These are phyloP conservation scores for Daktulosphaira vitifoliae DNA, from an alignment of 1,140 invertebrate species.

Conservation along the genomic window DNA sequence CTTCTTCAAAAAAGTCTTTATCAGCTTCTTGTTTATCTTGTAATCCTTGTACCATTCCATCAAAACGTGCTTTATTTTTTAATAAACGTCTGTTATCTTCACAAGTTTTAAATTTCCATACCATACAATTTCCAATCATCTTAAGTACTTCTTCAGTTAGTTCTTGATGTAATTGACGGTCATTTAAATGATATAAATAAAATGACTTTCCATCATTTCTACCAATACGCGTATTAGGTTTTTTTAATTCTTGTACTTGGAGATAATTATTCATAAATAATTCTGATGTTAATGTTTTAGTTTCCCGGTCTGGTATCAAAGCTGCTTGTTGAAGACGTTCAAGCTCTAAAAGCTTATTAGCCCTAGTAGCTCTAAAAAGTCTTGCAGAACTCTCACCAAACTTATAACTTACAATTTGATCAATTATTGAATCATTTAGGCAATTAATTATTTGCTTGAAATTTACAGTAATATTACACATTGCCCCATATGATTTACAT, in stretches of 20 bases:
- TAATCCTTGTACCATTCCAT: slow-evolving; percentile 26
- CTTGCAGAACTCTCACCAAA: slow-evolving; percentile 26
- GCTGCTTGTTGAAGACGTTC: slow-evolving; percentile 24
- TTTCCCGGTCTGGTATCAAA: slow-evolving; percentile 26
- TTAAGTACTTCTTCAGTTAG: slow-evolving; percentile 24
- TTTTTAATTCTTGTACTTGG: slow-evolving; percentile 22
- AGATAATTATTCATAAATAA: slow-evolving; percentile 28
- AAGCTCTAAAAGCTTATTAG: slow-evolving; percentile 20
- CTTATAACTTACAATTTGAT: slow-evolving; percentile 24
- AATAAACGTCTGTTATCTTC: slow-evolving; percentile 23
- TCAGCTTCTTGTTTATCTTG: slow-evolving; percentile 26
- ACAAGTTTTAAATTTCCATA: slow-evolving; percentile 29
- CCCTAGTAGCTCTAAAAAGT: slow-evolving; percentile 15
- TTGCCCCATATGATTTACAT: slow-evolving; percentile 16
- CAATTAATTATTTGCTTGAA: slow-evolving; percentile 26
- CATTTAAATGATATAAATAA: slow-evolving; percentile 30
- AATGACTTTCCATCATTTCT: slow-evolving; percentile 27
- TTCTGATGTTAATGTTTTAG: slow-evolving; percentile 30
- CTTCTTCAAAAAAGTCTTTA: slow-evolving; percentile 22
- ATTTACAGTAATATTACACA: slow-evolving; percentile 29
- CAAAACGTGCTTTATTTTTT: slow-evolving; percentile 29
- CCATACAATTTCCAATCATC: slow-evolving; percentile 27
- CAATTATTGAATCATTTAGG: slow-evolving; percentile 25
- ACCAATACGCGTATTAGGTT: slow-evolving; percentile 26
- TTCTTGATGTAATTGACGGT: slow-evolving; percentile 26